Base-by-base conservation (phyloP, 2,888 invertebrate species). In the Eilema depressum region DNA sequence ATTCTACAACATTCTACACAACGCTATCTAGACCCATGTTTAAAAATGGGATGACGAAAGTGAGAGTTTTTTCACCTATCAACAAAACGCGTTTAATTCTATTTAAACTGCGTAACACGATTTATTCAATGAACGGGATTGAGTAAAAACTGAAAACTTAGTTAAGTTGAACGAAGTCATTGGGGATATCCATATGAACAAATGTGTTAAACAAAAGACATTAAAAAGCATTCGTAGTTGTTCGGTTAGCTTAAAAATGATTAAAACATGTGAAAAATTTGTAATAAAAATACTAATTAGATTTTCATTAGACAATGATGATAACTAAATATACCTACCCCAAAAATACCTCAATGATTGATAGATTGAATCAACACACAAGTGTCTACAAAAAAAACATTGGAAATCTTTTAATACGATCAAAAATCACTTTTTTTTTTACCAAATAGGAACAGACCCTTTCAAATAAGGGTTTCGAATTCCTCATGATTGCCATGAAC, bases 401-500 rank as follows among this genome's bases (percentile, higher is more conserved):
- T 20, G n/a, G 20, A 53, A 53, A 47, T 47, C 17, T 47, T 47
- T 53, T 53, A 17, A 53, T 33, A 33, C 14, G 23, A 37, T 17
- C 8, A 59, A 59, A 37, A 59, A 59, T 59, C 11, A 66, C 59
- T 4, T 0, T 56, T 41, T 75, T 72, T 74, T 73, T 72, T 67
- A 37, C 28, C 63, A 0, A 69, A 64, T 28, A 30, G 53, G 41
- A 14, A 53, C 23, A 53, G 41, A 57, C 47, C 70, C 69, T 53
- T 71, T 70, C 23, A 33, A 63, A 53, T 71, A 75, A 77, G 82
- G 85, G 83, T 81, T 83, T 74, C 61, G 81, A 86, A 87, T 85
- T 87, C 84, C 83, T 67, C 76, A 77, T 81, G 82, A 83, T 84
- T 81, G 80, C 75, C 77, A 85, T 76, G 80, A 80, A 75, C 74